A percentile compares a stretch with the other conserved stretches of the same genome.
Conservation (phyloP, 1,140 invertebrate genomes). For the Aleiodes sp. region DNA sequence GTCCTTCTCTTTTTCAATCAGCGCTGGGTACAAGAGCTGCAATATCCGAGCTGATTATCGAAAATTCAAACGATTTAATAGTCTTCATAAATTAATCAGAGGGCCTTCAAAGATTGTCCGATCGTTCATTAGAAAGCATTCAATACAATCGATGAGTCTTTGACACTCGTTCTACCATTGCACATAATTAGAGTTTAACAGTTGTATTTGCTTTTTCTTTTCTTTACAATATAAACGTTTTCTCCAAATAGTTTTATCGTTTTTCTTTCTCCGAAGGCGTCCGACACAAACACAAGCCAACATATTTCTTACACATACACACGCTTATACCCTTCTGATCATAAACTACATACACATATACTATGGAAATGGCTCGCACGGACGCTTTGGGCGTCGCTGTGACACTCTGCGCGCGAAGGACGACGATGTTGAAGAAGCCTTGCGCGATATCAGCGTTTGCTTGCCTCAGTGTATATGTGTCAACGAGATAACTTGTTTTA, state of each 20-base stretch:
- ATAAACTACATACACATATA: slow-evolving; percentile 32
- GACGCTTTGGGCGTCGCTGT: slow-evolving; percentile 49
- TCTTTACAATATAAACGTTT: not conserved
- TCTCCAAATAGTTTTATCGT: not conserved
- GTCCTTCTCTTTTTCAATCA: not conserved
- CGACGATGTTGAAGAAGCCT: slow-evolving; percentile 42
- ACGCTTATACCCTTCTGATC: slow-evolving; percentile 18
- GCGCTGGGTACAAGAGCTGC: too few species aligned
- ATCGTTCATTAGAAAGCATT: not conserved
- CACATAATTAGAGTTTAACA: not conserved
- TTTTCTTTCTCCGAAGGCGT: not conserved
- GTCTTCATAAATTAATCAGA: not conserved
- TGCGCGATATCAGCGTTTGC: slow-evolving; percentile 27
- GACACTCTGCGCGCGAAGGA: slow-evolving; percentile 53
- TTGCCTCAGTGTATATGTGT: slow-evolving; percentile 26
- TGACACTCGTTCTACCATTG: not conserved
- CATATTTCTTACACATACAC: slow-evolving; percentile 14
- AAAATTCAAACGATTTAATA: not conserved
- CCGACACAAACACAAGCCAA: not conserved
- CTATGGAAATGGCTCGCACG: slow-evolving; percentile 45
- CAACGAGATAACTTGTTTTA: slow-evolving; percentile 27
- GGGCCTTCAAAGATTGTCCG: not conserved
- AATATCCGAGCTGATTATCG: too few species aligned
- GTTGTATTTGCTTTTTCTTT: not conserved
- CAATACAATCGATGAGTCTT: not conserved